Evolutionary conservation across 2,888 invertebrate species (phyloP), one percentile per base, ranked within the genome.

Genomic region (Lasioglossum leucozonium): DNA sequence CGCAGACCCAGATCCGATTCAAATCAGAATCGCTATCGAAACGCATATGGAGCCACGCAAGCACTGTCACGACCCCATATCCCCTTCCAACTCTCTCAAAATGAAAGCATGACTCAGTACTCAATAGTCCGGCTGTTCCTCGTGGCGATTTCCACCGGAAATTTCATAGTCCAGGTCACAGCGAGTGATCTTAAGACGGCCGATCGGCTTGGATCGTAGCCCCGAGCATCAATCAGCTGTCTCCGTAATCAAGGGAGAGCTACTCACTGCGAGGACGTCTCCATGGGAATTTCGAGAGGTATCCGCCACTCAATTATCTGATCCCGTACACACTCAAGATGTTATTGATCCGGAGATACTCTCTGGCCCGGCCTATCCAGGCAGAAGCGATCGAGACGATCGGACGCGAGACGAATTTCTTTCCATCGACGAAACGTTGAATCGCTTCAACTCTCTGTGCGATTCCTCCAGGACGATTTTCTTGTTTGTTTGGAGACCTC

Each of bases 201-300:
- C 87, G 83, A 88, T 83, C 84, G 79, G 79, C 86, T 79, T 72
- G 86, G 71, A 76, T 87, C 86, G 81, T 85, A 83, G 84, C 84
- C 80, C 82, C 65, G 79, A 91, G 91, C 91, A 92, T 92, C 91
- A 91, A 92, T 92, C 91, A 90, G 87, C 88, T 80, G 87, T 84
- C 87, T 86, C 84, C 82, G 88, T 87, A 89, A 92, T 91, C 89
- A 91, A 91, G 84, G 87, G 80, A 87, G 87, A 88, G 88, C 84
- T 85, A 89, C 88, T 89, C 82, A 85, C 85, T 84, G 89, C 80
- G 89, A 90, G 90, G 86, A 92, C 91, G 90, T 91, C 90, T 91
- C 92, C 88, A 88, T 91, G 90, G 91, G 91, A 92, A 92, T 92
- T 90, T 87, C 89, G 88, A 91, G 90, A 87, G 90, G 91, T 88